Conservation (phyloP, 2,113 vertebrate genomes). For the Chaenocephalus aceratus region DNA sequence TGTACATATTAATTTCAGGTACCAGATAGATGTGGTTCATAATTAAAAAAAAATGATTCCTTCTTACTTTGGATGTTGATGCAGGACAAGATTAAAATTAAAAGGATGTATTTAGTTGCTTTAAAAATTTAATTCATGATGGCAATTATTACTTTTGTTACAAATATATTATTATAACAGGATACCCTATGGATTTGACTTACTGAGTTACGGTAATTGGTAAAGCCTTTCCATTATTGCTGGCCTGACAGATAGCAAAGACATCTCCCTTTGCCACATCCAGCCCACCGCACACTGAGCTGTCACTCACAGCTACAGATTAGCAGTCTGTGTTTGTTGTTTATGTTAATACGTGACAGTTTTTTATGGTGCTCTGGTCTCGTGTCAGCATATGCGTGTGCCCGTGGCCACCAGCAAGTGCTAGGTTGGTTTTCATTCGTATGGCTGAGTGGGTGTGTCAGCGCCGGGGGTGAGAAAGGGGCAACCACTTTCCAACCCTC, state of each 20-base stretch:
- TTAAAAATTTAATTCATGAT: background rate
- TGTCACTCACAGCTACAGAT: constrained; percentile 38
- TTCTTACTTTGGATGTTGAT: background rate
- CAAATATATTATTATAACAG: background rate
- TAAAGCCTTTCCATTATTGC: constrained; percentile 5
- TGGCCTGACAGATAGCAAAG: constrained; percentile 10
- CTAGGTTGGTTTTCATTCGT: constrained; percentile 50
- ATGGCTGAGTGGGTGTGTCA: constrained; percentile 37
- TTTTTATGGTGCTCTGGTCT: constrained; percentile 32
- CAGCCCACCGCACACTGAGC: background rate
- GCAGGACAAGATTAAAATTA: no score
- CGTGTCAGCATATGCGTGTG: constrained; percentile 28
- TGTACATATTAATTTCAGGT: background rate
- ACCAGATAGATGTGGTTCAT: background rate
- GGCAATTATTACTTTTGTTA: background rate
- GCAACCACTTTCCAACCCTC: constrained; percentile 1
- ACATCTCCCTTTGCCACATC: background rate
- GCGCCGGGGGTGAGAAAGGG: constrained; percentile 21
- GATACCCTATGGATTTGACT: background rate
- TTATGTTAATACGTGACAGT: constrained; percentile 54
- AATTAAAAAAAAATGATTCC: no score
- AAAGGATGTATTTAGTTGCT: background rate
- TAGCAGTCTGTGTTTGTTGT: constrained; percentile 39
- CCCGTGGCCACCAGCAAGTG: constrained; percentile 31
- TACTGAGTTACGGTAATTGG: background rate